Evolutionary conservation across 2,113 vertebrate genomes (phyloP), one percentile per base, ranked within the genome.

Genomic region (Cyprinodon brontotheroides): DNA sequence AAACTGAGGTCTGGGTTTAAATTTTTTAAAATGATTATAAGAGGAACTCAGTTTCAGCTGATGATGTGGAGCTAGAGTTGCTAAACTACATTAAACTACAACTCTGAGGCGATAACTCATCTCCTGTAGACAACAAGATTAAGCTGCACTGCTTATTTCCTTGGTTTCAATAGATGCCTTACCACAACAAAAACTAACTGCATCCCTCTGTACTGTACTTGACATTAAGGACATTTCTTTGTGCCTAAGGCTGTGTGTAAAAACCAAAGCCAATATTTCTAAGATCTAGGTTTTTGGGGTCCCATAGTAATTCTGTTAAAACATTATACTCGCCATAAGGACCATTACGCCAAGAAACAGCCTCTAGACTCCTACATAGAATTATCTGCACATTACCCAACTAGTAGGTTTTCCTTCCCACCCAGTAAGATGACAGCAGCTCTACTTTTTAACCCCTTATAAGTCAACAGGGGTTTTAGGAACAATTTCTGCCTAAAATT

Each of bases 231-330:
- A 83, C 74, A 84, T 68, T 77, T 77, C 43, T 73, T 60, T 67
- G 20, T 82, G 74, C 77, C 40, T 6, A 73, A 69, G 74, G 72
- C 59, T 29, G 41, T 61, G 70, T 76, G 89, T 89, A 91, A 90
- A 76, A 78, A 86, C 77, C 75, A 81, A 78, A 85, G 78, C 77
- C 88, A 88, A 90, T 83, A 79, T 89, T 77, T 75, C 43, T 67
- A 29, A 47, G 70, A 82, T 75, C 40, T 50, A 43, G 66, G 77
- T 87, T 86, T 82, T 76, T 68, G 81, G 84, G 78, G 75, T 78
- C 70, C 13, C 81, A 84, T n/a, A 17, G 60, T 73, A 78, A 77
- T n/a, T 29, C 75, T 75, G 75, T 79, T 70, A 38, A 13, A 77
- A 81, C 76, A 20, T 79, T 66, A 85, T 70, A 70, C 72, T 75